These are phyloP conservation scores for Tenualosa ilisha DNA, from an alignment of 2,797 vertebrate genomes.

Conservation along the genomic window DNA sequence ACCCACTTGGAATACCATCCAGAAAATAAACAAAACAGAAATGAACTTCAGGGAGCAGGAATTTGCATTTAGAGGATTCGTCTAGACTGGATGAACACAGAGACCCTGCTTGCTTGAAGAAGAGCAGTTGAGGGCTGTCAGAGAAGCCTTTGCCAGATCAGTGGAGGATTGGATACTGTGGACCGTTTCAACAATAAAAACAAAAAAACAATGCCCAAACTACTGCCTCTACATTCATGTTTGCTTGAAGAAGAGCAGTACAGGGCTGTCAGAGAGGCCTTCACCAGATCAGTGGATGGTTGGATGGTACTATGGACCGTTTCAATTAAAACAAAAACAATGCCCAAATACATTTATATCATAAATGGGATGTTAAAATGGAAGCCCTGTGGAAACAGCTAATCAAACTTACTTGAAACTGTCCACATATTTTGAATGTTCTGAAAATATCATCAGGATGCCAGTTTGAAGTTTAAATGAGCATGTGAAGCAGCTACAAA, in stretches of 20 bases:
- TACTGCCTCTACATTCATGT: background rate
- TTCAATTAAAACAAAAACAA: no score
- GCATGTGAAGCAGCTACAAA: background rate
- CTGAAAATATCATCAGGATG: background rate
- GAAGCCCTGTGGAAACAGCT: no score
- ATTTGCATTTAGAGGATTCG: no score
- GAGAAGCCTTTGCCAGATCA: background rate
- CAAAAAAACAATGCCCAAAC: no score
- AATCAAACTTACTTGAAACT: no score
- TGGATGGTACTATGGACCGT: background rate
- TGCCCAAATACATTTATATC: no score
- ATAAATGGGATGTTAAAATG: no score
- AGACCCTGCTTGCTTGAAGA: background rate
- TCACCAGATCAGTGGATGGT: background rate
- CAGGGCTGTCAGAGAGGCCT: background rate
- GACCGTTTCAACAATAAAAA: no score
- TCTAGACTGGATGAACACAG: no score
- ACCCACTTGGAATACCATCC: no score
- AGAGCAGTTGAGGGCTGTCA: background rate
- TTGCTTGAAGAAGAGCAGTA: background rate
- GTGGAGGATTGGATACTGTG: background rate
- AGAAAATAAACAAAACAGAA: background rate
- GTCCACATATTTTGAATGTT: background rate
- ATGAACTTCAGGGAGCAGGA: no score
- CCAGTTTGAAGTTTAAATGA: background rate